Evolutionary conservation across 2,797 vertebrate genomes (phyloP).

Genomic region (Takifugu ocellatus): DNA sequence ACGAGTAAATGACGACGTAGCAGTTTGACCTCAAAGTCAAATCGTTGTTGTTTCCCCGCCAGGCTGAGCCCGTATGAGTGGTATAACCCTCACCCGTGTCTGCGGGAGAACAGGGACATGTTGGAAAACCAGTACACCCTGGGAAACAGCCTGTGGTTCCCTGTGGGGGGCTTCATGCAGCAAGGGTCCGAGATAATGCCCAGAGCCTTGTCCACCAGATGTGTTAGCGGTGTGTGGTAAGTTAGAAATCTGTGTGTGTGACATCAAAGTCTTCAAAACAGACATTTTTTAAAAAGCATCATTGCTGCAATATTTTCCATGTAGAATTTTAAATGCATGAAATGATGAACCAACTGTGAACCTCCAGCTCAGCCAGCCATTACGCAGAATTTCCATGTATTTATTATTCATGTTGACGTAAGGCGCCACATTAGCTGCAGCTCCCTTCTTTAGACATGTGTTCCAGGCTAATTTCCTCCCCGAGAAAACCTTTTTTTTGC

Average conservation of each 20-base stretch:
- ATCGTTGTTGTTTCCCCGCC: constrained; percentile 19
- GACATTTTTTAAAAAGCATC: background rate
- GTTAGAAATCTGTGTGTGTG: constrained; percentile 29
- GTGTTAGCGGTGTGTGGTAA: constrained; percentile 94
- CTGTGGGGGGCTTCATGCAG: constrained; percentile 95
- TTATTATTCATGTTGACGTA: background rate
- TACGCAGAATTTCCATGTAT: too few species aligned
- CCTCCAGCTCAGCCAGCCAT: too few species aligned
- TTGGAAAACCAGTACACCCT: constrained; percentile 94
- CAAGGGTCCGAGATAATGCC: constrained; percentile 96
- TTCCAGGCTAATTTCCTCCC: constrained; percentile 1
- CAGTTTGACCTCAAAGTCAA: constrained; percentile 34
- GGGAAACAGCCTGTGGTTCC: constrained; percentile 97
- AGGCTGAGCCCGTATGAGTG: constrained; percentile 95
- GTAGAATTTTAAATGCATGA: background rate
- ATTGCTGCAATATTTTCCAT: too few species aligned
- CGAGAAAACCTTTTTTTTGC: background rate
- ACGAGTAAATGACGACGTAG: constrained; percentile 9
- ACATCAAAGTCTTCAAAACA: background rate
- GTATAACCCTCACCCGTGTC: constrained; percentile 92
- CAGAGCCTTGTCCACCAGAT: constrained; percentile 90
- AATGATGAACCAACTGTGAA: too few species aligned
- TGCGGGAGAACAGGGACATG: constrained; percentile 83
- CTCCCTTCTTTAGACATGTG: background rate
- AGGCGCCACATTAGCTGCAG: background rate